A percentile compares a stretch with the other conserved stretches of the same genome.
These are phyloP conservation scores for Parasteatoda tepidariorum DNA, from an alignment of 1,140 invertebrate genomes.

Conservation along the genomic window DNA sequence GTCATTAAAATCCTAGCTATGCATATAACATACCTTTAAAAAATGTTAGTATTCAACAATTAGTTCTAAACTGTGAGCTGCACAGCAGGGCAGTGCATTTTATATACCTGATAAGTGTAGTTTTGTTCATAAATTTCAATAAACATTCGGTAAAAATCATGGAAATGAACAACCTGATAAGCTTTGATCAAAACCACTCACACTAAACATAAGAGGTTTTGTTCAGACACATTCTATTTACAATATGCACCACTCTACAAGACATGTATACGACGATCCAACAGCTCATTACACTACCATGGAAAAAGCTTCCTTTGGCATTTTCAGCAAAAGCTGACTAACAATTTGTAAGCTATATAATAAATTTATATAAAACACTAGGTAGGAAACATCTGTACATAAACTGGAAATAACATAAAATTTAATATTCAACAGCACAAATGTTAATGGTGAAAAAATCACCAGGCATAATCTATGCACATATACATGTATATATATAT, in stretches of 20 bases:
- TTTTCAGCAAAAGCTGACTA: slow-evolving; percentile 46
- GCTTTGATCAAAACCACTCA: slow-evolving; percentile 31
- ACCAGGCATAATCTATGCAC: background rate
- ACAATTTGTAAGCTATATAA: slow-evolving; percentile 30
- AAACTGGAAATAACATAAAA: slow-evolving; percentile 32
- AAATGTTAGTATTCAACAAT: no score
- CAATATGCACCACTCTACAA: background rate
- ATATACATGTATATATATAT: background rate
- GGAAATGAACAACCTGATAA: background rate
- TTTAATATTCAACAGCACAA: slow-evolving; percentile 15
- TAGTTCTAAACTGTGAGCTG: no score
- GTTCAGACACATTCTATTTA: slow-evolving; percentile 11
- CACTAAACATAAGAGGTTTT: background rate
- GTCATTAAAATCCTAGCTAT: no score
- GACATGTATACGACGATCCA: no score
- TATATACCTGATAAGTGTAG: background rate
- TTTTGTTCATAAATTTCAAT: background rate
- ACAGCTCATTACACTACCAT: slow-evolving; percentile 23
- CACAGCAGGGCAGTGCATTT: background rate
- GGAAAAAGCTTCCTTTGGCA: slow-evolving; percentile 53
- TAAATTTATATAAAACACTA: slow-evolving; percentile 54
- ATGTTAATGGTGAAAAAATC: slow-evolving; percentile 11
- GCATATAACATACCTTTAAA: no score
- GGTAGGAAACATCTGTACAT: slow-evolving; percentile 52
- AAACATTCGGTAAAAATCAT: background rate